These are phyloP conservation scores for Caenorhabditis latens DNA, from an alignment of 1,140 invertebrate genomes.

Conservation along the genomic window DNA sequence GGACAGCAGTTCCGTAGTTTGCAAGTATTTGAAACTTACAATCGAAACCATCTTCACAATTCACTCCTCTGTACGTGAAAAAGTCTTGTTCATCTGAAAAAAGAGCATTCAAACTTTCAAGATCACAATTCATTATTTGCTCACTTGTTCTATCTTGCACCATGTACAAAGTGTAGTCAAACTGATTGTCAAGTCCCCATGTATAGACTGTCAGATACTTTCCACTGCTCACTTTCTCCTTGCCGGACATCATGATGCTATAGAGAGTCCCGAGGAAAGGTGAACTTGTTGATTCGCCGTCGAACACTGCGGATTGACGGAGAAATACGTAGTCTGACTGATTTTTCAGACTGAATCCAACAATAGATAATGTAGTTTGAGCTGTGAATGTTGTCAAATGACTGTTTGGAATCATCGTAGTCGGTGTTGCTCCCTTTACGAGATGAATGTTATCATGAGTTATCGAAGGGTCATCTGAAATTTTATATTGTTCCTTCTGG, in stretches of 20 bases:
- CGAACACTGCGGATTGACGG: constrained; percentile 19
- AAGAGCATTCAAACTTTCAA: not conserved
- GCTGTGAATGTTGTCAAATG: constrained; percentile 4
- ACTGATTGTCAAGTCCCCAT: not conserved
- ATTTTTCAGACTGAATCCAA: not conserved
- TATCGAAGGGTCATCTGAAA: not conserved
- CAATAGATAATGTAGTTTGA: constrained; percentile 15
- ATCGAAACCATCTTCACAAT: not conserved
- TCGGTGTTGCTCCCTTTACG: not conserved
- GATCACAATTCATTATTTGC: not conserved
- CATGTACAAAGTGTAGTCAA: constrained; percentile 30
- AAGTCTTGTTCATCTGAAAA: not conserved
- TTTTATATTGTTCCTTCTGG: too few relatives aligned
- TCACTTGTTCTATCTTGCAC: not conserved
- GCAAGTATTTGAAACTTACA: not conserved
- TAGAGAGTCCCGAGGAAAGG: constrained; percentile 1
- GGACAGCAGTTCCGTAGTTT: not conserved
- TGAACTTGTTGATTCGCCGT: not conserved
- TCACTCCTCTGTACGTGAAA: not conserved
- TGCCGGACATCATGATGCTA: not conserved
- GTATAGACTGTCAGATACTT: constrained; percentile 3
- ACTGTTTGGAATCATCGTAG: constrained; percentile 1
- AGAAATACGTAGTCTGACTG: constrained; percentile 4
- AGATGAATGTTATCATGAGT: not conserved
- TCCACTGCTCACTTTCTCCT: not conserved